Conservation (phyloP, 2,113 vertebrate species). For the Pogonocichla stellata region DNA sequence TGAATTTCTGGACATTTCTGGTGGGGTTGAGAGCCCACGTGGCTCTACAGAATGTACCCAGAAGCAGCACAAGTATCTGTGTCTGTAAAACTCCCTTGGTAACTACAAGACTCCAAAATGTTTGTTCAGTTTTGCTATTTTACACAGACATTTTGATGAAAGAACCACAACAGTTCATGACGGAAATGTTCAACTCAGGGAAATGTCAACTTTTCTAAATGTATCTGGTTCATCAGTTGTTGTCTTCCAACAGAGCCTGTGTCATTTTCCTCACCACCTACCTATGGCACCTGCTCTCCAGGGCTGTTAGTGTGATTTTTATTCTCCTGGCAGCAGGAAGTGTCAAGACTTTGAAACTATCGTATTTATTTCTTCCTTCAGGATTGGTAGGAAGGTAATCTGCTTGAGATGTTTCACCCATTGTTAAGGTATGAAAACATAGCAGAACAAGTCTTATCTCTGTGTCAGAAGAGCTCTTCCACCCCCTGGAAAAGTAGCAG, state of each 20-base stretch:
- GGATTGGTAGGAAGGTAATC: not conserved
- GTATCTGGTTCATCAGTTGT: not conserved
- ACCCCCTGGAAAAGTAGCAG: not conserved
- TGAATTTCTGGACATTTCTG: not conserved
- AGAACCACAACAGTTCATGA: not conserved
- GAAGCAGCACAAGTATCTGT: not conserved
- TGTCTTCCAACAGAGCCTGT: not conserved
- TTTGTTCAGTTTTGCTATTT: not conserved
- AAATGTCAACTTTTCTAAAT: not conserved
- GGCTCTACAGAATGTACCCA: fast-evolving
- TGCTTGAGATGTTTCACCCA: not conserved
- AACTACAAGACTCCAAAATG: not conserved
- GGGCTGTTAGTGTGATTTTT: not conserved
- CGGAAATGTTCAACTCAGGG: not conserved
- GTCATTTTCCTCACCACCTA: not conserved
- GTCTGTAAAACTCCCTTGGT: not conserved
- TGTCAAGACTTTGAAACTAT: not conserved
- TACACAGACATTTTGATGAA: not conserved
- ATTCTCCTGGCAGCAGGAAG: not conserved
- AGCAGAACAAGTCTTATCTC: not conserved
- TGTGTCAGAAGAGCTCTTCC: not conserved
- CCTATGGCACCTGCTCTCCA: not conserved
- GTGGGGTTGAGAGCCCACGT: not conserved
- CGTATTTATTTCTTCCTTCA: not conserved
- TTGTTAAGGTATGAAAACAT: not conserved